These are phyloP conservation scores for Drosophila multiciliata DNA, from an alignment of 2,888 invertebrate genomes.

Conservation along the genomic window DNA sequence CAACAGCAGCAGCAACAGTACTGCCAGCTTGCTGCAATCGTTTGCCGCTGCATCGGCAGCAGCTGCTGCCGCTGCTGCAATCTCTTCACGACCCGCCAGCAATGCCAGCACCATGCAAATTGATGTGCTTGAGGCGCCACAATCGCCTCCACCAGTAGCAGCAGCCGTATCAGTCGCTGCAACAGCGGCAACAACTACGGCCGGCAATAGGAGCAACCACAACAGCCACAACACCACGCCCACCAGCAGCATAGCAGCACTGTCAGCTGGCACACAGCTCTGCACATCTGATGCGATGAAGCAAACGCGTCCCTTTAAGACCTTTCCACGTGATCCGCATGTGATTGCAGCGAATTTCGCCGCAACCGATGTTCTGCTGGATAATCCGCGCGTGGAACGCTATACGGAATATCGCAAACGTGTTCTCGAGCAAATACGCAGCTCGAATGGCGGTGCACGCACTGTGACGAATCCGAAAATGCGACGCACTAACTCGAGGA, in stretches of 20 bases:
- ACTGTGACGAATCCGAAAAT: constrained; percentile 89
- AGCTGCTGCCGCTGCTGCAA: constrained; percentile 39
- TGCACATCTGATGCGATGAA: constrained; percentile 79
- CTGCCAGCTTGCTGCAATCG: constrained; percentile 40
- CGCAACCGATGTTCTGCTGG: constrained; percentile 85
- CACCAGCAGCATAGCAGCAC: constrained; percentile 54
- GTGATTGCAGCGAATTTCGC: constrained; percentile 87
- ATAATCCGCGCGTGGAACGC: constrained; percentile 88
- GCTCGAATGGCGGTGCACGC: constrained; percentile 87
- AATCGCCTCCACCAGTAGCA: constrained; percentile 46
- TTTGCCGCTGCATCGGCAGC: constrained; percentile 52
- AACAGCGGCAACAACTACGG: constrained; percentile 18
- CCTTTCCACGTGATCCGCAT: constrained; percentile 90
- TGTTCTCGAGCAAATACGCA: constrained; percentile 88
- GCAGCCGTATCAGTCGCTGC: neutral
- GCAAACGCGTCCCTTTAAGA: constrained; percentile 88
- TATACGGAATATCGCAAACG: constrained; percentile 90
- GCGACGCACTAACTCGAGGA: constrained; percentile 86
- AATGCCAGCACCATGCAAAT: constrained; percentile 71
- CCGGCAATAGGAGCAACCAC: constrained; percentile 32
- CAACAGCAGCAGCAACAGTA: constrained; percentile 35
- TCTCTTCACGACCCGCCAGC: constrained; percentile 57
- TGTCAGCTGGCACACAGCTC: constrained; percentile 29
- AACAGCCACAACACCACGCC: constrained; percentile 27
- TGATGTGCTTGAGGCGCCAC: constrained; percentile 53